Percentiles rank a stretch among this genome's conserved stretches.
These are phyloP conservation scores for Periplaneta americana DNA, from an alignment of 1,140 invertebrate species.

Conservation along the genomic window DNA sequence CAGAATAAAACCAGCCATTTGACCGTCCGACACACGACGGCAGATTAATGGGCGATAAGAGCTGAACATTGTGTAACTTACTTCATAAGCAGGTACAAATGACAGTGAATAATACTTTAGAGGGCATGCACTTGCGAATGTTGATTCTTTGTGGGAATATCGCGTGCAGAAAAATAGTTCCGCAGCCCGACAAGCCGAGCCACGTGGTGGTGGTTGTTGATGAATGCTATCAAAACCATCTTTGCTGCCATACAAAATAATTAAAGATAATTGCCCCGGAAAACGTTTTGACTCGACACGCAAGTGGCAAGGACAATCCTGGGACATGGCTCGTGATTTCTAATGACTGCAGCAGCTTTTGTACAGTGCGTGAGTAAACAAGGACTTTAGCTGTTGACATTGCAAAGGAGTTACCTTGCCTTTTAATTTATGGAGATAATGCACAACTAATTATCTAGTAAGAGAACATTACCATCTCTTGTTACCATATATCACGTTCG, in stretches of 20 bases:
- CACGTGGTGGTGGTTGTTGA: neutral
- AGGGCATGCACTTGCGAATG: neutral
- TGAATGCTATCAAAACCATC: neutral
- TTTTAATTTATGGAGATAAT: neutral
- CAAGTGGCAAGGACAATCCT: neutral
- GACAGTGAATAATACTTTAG: neutral
- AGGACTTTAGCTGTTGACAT: neutral
- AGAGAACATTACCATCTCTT: neutral
- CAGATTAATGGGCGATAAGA: neutral
- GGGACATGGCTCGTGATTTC: neutral
- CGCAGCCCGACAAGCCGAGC: neutral
- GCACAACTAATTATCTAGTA: neutral
- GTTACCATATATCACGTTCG: no score
- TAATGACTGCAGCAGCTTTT: neutral
- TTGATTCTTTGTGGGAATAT: neutral
- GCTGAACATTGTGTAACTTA: neutral
- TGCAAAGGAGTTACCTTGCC: neutral
- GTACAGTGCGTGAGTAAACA: neutral
- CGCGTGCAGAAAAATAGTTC: neutral
- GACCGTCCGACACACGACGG: no score
- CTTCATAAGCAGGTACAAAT: no score
- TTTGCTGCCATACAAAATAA: neutral
- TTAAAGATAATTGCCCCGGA: neutral
- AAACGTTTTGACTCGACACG: neutral
- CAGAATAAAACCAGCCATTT: no score